A percentile compares a stretch with the other conserved stretches of the same genome.
Conservation (phyloP, 2,888 invertebrate species). For the Phyllotreta striolata region DNA sequence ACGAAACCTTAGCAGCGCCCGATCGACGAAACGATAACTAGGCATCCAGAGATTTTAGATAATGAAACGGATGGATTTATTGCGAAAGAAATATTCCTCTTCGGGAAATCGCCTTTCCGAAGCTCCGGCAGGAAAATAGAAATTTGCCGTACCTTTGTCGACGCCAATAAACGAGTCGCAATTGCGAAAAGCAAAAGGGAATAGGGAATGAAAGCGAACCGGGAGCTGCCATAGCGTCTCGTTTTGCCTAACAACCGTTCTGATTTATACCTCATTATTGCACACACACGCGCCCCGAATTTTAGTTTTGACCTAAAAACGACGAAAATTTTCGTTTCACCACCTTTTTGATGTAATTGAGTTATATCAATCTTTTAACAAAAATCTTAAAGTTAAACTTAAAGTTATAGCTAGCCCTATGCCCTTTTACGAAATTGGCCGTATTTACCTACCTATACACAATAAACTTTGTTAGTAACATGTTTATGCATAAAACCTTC, state of each 20-base stretch:
- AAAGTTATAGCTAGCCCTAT: no score
- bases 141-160: slow-evolving; percentile 1
- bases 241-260: slow-evolving; percentile 12
- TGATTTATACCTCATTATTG: slow-evolving; percentile 18
- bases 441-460: no score
- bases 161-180: slow-evolving; percentile 15
- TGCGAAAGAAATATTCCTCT: no score
- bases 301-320: slow-evolving; percentile 12
- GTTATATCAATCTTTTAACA: no score
- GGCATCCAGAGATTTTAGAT: not conserved
- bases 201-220: slow-evolving; percentile 9
- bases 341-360: no score
- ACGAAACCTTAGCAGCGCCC: not conserved
- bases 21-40: not conserved
- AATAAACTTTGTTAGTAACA: no score
- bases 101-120: no score
- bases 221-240: not conserved
- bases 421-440: no score
- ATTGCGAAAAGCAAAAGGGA: not conserved
- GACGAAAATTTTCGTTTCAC: slow-evolving; percentile 6
- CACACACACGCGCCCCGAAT: slow-evolving; percentile 1
- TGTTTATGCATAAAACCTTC: no score
- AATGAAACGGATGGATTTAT: not conserved
- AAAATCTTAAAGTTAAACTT: no score
- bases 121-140: no score